Evolutionary conservation across 2,888 invertebrate genomes (phyloP).

Genomic region (Plutella xylostella): DNA sequence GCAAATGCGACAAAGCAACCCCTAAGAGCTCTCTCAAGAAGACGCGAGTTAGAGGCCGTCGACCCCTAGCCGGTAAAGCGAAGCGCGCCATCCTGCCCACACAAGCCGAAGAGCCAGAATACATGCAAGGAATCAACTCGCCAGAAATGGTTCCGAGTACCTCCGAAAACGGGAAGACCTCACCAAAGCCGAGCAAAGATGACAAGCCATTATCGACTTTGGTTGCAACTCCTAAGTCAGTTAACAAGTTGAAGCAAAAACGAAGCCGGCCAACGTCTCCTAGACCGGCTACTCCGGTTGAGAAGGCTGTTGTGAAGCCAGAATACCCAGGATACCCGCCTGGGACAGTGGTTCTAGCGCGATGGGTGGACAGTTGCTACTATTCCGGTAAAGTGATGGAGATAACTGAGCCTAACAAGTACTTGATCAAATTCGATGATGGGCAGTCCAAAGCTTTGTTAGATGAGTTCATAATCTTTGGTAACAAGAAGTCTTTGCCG

Average conservation of each 20-base stretch:
- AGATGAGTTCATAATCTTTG: slow-evolving; percentile 73
- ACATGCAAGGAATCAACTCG: slow-evolving; percentile 57
- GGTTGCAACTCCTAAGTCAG: slow-evolving; percentile 54
- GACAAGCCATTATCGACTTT: slow-evolving; percentile 44
- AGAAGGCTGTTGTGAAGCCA: slow-evolving; percentile 36
- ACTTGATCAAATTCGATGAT: slow-evolving; percentile 73
- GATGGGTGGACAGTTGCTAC: slow-evolving; percentile 76
- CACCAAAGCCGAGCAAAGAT: slow-evolving; percentile 47
- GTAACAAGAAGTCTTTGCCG: slow-evolving; percentile 58
- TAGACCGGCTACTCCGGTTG: slow-evolving; percentile 54
- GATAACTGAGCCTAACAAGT: slow-evolving; percentile 69
- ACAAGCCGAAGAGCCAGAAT: slow-evolving; percentile 53
- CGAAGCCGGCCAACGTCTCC: slow-evolving; percentile 49
- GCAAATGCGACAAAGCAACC: slow-evolving; percentile 51
- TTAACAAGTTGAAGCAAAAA: slow-evolving; percentile 52
- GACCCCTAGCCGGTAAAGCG: slow-evolving; percentile 52
- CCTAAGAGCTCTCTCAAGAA: slow-evolving; percentile 67
- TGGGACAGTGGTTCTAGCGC: slow-evolving; percentile 70
- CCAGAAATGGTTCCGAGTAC: slow-evolving; percentile 61
- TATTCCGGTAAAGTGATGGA: slow-evolving; percentile 73
- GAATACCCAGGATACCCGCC: slow-evolving; percentile 51
- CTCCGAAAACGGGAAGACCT: slow-evolving; percentile 39
- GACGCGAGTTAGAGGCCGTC: slow-evolving; percentile 49
- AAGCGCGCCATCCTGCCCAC: slow-evolving; percentile 55
- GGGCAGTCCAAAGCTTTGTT: slow-evolving; percentile 69